phyloP scores from a whole-genome alignment of 2,797 vertebrate species.

The Argentina silus region DNA sequence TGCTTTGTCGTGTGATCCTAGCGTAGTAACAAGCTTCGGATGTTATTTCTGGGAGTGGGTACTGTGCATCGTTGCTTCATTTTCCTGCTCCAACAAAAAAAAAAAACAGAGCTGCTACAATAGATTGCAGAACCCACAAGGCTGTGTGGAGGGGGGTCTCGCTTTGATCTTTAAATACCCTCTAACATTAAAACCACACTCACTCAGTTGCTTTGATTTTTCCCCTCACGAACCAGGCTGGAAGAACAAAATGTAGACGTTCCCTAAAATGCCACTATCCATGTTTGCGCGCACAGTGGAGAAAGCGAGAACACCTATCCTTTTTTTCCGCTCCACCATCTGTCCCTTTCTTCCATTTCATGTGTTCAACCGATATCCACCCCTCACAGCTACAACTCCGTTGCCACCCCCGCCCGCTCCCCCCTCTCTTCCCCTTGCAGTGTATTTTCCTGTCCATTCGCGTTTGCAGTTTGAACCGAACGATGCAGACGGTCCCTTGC shows the following conservation, averaged over 20 bases:
- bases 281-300: conserved; percentile 56
- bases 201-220: conserved; percentile 73
- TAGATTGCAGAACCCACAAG: conserved; percentile 55
- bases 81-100: conserved; percentile 53
- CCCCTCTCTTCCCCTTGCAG: conserved; percentile 60
- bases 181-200: conserved; percentile 77
- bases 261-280: conserved; percentile 67
- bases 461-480: conserved; percentile 57
- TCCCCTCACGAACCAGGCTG: conserved; percentile 41
- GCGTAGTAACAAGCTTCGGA: conserved; percentile 55
- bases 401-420: conserved; percentile 30
- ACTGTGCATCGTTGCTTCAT: conserved; percentile 33
- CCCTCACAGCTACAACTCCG: conserved; percentile 79
- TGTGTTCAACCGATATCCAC: conserved; percentile 77
- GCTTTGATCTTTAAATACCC: conserved; percentile 83
- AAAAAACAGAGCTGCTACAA: conserved; percentile 58
- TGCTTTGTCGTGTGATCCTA: conserved; percentile 49
- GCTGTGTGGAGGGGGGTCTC: conserved; percentile 67
- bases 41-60: conserved; percentile 37
- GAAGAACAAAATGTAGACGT: conserved; percentile 69
- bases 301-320: conserved; percentile 73
- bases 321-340: conserved; percentile 72
- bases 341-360: conserved; percentile 84
- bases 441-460: conserved; percentile 62
- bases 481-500: conserved; percentile 81